Evolutionary conservation across 2,113 vertebrate species (phyloP).

Genomic region (Lichenostomus cassidix): DNA sequence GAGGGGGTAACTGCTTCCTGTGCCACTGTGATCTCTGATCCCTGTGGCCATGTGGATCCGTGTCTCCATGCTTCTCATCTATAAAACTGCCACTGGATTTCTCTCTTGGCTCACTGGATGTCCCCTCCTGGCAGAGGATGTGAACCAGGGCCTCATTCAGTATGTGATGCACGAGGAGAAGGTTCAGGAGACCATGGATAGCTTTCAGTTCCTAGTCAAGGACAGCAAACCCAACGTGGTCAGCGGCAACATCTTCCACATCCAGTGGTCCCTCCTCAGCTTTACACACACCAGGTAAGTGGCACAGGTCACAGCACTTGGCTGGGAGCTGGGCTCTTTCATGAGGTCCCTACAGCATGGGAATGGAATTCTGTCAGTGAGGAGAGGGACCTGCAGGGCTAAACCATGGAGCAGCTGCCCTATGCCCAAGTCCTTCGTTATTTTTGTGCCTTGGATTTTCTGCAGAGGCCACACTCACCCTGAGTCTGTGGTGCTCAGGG

Average conservation of each 20-base stretch:
- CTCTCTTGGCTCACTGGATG: background rate
- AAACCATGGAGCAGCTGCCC: background rate
- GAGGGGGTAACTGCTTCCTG: background rate
- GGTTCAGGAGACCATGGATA: slow-evolving; percentile 83
- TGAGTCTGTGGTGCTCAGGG: background rate
- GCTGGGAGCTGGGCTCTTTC: background rate
- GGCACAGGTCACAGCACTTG: background rate
- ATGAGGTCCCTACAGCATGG: background rate
- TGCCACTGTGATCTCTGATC: accelerated
- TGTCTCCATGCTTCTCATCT: accelerated
- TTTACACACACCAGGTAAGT: slow-evolving; percentile 85
- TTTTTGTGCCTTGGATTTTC: accelerated
- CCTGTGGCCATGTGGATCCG: accelerated
- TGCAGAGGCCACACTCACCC: accelerated
- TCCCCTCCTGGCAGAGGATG: slow-evolving; percentile 78
- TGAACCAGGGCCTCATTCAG: slow-evolving; percentile 90
- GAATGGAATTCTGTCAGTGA: background rate
- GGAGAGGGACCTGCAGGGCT: background rate
- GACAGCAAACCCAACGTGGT: slow-evolving; percentile 93
- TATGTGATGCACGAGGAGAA: slow-evolving; percentile 86
- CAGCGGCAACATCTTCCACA: slow-evolving; percentile 88
- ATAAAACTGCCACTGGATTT: background rate
- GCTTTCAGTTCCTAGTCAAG: slow-evolving; percentile 93
- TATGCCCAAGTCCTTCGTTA: background rate
- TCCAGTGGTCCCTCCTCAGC: slow-evolving; percentile 97